Percentiles rank a stretch among this genome's conserved stretches.
phyloP scores from a whole-genome alignment of 2,797 vertebrate genomes.

The Anguilla pacifica region DNA sequence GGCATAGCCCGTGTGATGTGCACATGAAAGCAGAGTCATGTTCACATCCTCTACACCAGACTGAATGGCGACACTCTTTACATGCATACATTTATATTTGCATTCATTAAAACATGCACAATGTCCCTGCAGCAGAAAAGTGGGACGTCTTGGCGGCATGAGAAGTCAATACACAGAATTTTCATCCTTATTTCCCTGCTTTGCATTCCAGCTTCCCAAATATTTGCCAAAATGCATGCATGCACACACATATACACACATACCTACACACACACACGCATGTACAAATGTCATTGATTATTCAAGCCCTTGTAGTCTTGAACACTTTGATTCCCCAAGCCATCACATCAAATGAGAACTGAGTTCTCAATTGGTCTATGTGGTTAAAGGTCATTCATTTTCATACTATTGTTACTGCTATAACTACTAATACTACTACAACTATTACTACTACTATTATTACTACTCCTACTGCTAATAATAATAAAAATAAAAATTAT shows the following conservation, averaged over 20 bases:
- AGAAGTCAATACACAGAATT: neutral
- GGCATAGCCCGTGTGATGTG: neutral
- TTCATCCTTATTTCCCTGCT: neutral
- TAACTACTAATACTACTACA: too few species aligned
- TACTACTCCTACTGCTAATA: too few species aligned
- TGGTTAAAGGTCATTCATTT: too few species aligned
- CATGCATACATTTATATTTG: neutral
- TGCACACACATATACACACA: conserved; percentile 8
- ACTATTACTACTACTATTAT: too few species aligned
- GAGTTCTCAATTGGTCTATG: too few species aligned
- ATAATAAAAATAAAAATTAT: neutral
- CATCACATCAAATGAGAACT: too few species aligned
- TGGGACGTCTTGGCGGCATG: neutral
- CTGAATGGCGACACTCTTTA: neutral
- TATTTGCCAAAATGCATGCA: neutral
- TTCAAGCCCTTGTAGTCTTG: too few species aligned
- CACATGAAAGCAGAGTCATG: neutral
- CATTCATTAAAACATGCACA: neutral
- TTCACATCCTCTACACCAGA: neutral
- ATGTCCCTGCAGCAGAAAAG: neutral
- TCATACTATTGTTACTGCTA: too few species aligned
- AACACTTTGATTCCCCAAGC: too few species aligned
- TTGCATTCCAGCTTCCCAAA: neutral
- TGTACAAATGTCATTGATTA: neutral
- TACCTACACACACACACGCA: neutral